phyloP scores from a whole-genome alignment of 2,888 invertebrate genomes.

The Euplagia quadripunctaria region DNA sequence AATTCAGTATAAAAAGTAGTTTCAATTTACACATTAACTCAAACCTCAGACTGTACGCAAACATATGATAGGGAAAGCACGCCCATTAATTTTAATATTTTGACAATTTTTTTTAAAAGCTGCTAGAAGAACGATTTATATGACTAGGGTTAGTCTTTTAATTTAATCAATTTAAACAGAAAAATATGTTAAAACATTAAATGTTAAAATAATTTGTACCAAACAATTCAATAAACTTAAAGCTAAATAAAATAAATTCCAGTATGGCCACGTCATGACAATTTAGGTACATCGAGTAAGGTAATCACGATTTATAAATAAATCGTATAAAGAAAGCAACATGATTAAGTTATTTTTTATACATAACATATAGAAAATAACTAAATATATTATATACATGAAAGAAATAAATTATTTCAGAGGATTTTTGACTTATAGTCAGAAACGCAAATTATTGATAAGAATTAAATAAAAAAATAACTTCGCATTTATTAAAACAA shows the following conservation, averaged over 20 bases:
- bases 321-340: background rate
- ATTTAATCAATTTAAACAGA: conserved; percentile 42
- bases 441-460: background rate
- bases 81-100: background rate
- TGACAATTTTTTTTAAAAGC: background rate
- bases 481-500: background rate
- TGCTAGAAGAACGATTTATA: conserved; percentile 34
- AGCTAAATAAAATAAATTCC: conserved; percentile 56
- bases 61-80: no score
- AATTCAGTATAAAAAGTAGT: no score
- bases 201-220: conserved; percentile 47
- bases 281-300: conserved; percentile 54
- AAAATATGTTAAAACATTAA: conserved; percentile 37
- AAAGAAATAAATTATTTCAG: background rate
- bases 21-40: no score
- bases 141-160: conserved; percentile 74
- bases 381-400: background rate
- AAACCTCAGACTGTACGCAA: no score
- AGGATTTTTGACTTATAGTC: background rate
- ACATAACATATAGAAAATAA: conserved; percentile 9
- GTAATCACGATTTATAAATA: background rate
- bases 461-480: background rate
- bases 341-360: conserved; percentile 4
- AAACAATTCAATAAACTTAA: conserved; percentile 35
- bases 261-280: conserved; percentile 66